Percentiles rank a stretch among this genome's conserved stretches.
These are phyloP conservation scores for Latrodectus geometricus DNA, from an alignment of 1,140 invertebrate species.

Conservation along the genomic window DNA sequence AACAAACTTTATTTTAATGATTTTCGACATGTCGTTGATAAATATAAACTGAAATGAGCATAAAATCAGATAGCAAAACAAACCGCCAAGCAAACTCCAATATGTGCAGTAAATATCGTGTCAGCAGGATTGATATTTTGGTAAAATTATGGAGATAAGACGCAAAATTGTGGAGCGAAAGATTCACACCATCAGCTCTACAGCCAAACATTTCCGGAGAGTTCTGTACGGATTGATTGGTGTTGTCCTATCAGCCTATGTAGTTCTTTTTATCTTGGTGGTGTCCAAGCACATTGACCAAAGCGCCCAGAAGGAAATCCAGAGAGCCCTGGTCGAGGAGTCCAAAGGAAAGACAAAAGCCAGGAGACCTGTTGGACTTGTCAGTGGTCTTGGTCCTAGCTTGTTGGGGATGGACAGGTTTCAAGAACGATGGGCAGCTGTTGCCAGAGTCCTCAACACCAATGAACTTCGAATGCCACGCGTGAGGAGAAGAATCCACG, in stretches of 20 bases:
- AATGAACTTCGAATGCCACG: background rate
- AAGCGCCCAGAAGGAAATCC: constrained; percentile 26
- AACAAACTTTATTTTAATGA: background rate
- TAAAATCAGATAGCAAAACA: background rate
- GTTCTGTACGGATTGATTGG: constrained; percentile 22
- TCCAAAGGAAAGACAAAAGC: background rate
- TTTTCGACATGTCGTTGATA: background rate
- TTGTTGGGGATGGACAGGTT: constrained; percentile 34
- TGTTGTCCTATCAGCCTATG: constrained; percentile 46
- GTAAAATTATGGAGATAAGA: constrained; percentile 17
- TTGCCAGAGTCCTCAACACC: constrained; percentile 32
- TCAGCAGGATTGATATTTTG: background rate
- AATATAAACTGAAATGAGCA: background rate
- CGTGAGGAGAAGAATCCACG: constrained; percentile 14
- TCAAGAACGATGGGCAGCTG: constrained; percentile 35
- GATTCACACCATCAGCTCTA: constrained; percentile 1
- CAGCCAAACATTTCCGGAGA: constrained; percentile 30
- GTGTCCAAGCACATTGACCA: constrained; percentile 50
- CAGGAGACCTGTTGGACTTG: constrained; percentile 1
- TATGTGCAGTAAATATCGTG: background rate
- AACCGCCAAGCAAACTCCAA: background rate
- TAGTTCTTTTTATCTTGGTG: constrained; percentile 48
- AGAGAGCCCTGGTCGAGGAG: constrained; percentile 1
- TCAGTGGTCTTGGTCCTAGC: constrained; percentile 20
- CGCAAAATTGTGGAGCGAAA: background rate